A percentile compares a stretch with the other conserved stretches of the same genome.
Evolutionary conservation across 2,888 invertebrate species (phyloP).

Genomic region (Tolmerus cingulatus): DNA sequence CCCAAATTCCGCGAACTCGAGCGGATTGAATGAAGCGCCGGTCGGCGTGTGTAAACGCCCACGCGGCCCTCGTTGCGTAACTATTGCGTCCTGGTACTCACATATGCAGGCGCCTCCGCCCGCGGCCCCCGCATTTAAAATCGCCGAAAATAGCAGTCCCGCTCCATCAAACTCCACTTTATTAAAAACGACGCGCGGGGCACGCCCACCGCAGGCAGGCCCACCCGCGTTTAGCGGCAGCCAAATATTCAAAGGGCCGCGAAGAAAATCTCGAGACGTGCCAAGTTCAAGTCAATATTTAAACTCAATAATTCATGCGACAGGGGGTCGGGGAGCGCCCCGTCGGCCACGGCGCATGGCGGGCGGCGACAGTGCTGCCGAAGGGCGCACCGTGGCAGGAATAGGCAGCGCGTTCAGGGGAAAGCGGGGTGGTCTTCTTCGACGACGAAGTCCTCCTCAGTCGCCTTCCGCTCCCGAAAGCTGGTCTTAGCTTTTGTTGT

Average conservation of each 20-base stretch:
- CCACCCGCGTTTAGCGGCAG: background rate
- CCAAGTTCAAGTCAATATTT: constrained; percentile 50
- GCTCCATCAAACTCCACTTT: background rate
- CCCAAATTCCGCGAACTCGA: background rate
- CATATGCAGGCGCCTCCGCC: too few relatives aligned
- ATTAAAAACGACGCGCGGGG: background rate
- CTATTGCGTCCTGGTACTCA: too few relatives aligned
- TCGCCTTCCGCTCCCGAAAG: background rate
- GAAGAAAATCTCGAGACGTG: constrained; percentile 39
- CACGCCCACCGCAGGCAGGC: background rate
- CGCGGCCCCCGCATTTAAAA: too few relatives aligned
- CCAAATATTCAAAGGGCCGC: constrained; percentile 7
- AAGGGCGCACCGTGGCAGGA: background rate
- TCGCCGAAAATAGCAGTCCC: background rate
- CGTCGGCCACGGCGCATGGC: background rate
- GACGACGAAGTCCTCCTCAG: background rate
- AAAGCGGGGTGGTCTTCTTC: background rate
- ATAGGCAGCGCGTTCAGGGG: background rate
- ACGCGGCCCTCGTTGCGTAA: background rate
- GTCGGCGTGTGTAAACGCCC: background rate
- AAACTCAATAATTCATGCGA: constrained; percentile 49
- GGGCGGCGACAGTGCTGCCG: background rate
- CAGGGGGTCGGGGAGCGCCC: constrained; percentile 1
- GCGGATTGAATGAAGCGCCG: background rate
- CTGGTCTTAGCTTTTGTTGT: background rate